These are phyloP conservation scores for Biston stratarius DNA, from an alignment of 2,888 invertebrate genomes.

Conservation along the genomic window DNA sequence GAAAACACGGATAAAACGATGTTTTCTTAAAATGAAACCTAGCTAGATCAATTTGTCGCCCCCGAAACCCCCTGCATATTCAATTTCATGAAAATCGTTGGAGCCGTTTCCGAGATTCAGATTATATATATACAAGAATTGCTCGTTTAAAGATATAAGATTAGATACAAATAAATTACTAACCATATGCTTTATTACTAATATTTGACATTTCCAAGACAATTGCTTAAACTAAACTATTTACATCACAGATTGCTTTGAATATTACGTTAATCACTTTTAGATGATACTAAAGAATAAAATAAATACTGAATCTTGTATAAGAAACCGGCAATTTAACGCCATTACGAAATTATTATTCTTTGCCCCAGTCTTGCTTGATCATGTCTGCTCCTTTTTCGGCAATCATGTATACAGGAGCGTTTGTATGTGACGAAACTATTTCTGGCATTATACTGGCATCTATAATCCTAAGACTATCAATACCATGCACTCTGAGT, in stretches of 20 bases:
- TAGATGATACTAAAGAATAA: conserved; percentile 7
- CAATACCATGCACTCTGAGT: conserved; percentile 88
- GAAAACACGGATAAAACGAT: no score
- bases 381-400: conserved; percentile 92
- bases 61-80: no score
- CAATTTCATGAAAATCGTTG: no score
- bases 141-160: no score
- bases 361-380: conserved; percentile 82
- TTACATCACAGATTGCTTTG: conserved; percentile 55
- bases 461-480: conserved; percentile 90
- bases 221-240: conserved; percentile 29
- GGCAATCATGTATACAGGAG: conserved; percentile 93
- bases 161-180: neutral
- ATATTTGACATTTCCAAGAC: neutral
- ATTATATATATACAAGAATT: no score
- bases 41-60: no score
- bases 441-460: conserved; percentile 93
- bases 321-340: neutral
- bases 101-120: no score
- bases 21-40: no score
- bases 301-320: conserved; percentile 30
- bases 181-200: neutral
- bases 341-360: conserved; percentile 20
- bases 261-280: conserved; percentile 20
- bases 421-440: conserved; percentile 92